A percentile compares a stretch with the other conserved stretches of the same genome.
phyloP scores from a whole-genome alignment of 2,888 invertebrate genomes.

The Nymphalis urticae region DNA sequence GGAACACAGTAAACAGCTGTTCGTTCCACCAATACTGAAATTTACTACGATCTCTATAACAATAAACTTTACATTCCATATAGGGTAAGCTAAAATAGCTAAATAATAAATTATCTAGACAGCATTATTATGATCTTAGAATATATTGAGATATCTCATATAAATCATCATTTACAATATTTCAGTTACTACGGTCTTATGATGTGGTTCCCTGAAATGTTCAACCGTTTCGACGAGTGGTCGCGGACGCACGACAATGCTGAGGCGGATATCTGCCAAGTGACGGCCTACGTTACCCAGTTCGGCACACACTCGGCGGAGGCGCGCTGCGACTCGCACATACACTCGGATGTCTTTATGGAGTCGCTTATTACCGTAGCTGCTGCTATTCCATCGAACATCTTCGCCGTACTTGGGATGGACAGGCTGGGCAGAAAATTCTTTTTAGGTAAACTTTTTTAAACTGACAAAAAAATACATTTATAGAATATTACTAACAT shows the following conservation, averaged over 20 bases:
- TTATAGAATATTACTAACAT: neutral
- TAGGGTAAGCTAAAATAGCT: conserved; percentile 89
- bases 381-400: conserved; percentile 91
- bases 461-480: neutral
- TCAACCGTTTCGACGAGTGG: conserved; percentile 93
- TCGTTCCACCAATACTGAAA: conserved; percentile 89
- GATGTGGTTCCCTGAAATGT: conserved; percentile 99
- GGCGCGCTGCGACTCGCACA: conserved; percentile 85
- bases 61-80: conserved; percentile 96
- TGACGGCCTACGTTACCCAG: conserved; percentile 88
- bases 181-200: conserved; percentile 94
- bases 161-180: neutral
- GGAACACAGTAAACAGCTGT: conserved; percentile 90
- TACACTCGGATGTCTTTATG: conserved; percentile 90
- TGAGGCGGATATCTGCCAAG: conserved; percentile 87
- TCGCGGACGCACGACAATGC: conserved; percentile 84
- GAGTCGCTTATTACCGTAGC: conserved; percentile 93
- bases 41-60: conserved; percentile 92
- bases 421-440: conserved; percentile 92
- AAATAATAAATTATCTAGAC: neutral
- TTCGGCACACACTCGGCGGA: conserved; percentile 83
- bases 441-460: conserved; percentile 83
- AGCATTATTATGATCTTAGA: too few relatives aligned
- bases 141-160: too few relatives aligned
- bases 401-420: conserved; percentile 91